These are phyloP conservation scores for Silvanus unidentatus DNA, from an alignment of 2,888 invertebrate species.

Conservation along the genomic window DNA sequence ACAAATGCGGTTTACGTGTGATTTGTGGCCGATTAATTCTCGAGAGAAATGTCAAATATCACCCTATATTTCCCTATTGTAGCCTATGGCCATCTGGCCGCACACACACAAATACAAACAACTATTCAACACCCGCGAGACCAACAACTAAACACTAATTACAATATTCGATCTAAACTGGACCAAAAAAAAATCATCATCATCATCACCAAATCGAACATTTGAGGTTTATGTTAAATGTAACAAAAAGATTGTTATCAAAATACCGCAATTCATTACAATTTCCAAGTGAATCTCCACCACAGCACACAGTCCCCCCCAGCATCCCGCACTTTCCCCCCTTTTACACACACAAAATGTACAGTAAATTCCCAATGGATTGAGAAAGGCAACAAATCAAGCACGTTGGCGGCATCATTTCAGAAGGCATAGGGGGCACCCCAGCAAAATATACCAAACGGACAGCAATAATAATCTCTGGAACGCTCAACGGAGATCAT, in stretches of 20 bases:
- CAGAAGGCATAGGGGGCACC: slow-evolving; percentile 2
- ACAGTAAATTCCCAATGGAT: slow-evolving; percentile 24
- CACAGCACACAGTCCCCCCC: no score
- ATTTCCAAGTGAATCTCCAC: slow-evolving; percentile 29
- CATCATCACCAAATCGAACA: no score
- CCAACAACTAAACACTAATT: no score
- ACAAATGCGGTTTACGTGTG: slow-evolving; percentile 5
- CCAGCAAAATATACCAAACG: slow-evolving; percentile 20
- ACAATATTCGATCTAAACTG: no score
- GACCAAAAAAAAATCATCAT: no score
- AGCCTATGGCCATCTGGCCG: no score
- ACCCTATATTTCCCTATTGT: no score
- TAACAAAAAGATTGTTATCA: slow-evolving; percentile 8
- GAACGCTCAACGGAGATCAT: slow-evolving; percentile 31
- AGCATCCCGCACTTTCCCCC: no score
- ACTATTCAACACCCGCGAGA: no score
- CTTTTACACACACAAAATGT: no score
- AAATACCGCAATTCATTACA: slow-evolving; percentile 33
- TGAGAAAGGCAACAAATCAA: slow-evolving; percentile 32
- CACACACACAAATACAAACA: no score
- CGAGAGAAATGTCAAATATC: slow-evolving; percentile 1
- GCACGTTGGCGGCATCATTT: slow-evolving; percentile 20
- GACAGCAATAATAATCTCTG: slow-evolving; percentile 32
- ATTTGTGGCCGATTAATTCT: slow-evolving; percentile 6
- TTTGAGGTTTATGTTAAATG: no score